Evolutionary conservation across 2,113 vertebrate genomes (phyloP), one percentile per base, ranked within the genome.

Genomic region (Corythaixoides concolor): DNA sequence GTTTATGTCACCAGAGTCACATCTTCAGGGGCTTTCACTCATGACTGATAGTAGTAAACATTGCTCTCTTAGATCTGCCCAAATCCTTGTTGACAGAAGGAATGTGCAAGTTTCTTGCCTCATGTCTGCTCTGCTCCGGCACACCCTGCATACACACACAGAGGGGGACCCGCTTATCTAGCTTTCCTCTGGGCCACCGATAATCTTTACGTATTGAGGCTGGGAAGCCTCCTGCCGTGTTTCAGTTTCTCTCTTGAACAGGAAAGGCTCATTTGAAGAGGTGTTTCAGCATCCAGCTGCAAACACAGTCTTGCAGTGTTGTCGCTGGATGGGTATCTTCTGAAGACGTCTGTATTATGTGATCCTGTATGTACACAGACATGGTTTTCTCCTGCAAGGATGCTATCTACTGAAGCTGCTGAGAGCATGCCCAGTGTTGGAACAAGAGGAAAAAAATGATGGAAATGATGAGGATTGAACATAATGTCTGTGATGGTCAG

Each of bases 71-170:
- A 63, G 37, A 74, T 90, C 86, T 90, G 70, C 52, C 47, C 80
- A 90, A 89, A 90, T 90, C 79, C 68, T 84, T 86, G 72, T 13
- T 94, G 96, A 87, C 89, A 94, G 93, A 60, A 97, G 87, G 89
- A 92, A 92, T 53, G 89, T 91, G 76, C n/a, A 73, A 60, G 43
- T 86, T 92, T 80, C 72, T 94, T 81, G 72, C 55, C 68, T 86
- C 4, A 7, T 47, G 56, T 37, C 52, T 70, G 28, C 26, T 85
- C 39, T 95, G 59, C 64, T 89, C 8, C 52, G 58, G 67, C 80
- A 47, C 43, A 60, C 27, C 13, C 53, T 89, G 45, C 26, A 4
- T 55, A 10, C 39, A 39, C 13, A 35, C 32, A 30, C 22, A 24
- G 35, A 85, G 37, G 6, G 37, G n/a, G 59, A 88, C 33, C 14